Percentiles rank a stretch among this genome's conserved stretches.
phyloP scores from a whole-genome alignment of 2,797 vertebrate species.

The Pelobates cultripes region DNA sequence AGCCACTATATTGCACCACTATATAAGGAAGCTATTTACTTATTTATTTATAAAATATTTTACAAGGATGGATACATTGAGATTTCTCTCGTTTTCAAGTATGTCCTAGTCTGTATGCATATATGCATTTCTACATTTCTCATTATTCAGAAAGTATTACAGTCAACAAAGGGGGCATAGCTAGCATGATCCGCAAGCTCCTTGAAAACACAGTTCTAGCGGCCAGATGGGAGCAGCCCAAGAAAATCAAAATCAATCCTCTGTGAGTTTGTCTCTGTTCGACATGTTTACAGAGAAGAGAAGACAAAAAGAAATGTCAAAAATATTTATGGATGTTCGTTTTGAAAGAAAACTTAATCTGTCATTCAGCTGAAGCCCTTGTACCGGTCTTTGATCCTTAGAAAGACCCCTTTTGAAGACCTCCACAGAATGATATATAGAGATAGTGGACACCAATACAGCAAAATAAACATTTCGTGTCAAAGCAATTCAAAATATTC shows the following conservation, averaged over 20 bases:
- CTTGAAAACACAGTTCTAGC: background rate
- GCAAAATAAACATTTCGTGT: too few relatives aligned
- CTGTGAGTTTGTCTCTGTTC: background rate
- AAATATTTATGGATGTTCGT: background rate
- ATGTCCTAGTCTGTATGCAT: too few relatives aligned
- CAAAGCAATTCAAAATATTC: too few relatives aligned
- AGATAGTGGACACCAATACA: background rate
- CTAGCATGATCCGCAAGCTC: background rate
- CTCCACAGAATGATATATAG: background rate
- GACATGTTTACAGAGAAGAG: slow-evolving; percentile 6
- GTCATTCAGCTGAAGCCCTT: background rate
- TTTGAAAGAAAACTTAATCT: background rate
- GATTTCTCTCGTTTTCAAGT: too few relatives aligned
- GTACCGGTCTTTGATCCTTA: background rate
- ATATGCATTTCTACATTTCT: background rate
- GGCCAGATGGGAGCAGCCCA: background rate
- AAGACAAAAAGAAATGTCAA: background rate
- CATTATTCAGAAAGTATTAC: background rate
- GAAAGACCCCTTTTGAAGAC: background rate
- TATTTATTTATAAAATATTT: too few relatives aligned
- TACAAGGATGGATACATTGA: too few relatives aligned
- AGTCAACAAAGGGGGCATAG: background rate
- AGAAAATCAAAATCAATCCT: background rate
- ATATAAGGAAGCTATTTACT: too few relatives aligned
- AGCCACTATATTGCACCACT: too few relatives aligned